Evolutionary conservation across 2,888 invertebrate genomes (phyloP), one percentile per base, ranked within the genome.

Genomic region (Phyllotreta striolata): DNA sequence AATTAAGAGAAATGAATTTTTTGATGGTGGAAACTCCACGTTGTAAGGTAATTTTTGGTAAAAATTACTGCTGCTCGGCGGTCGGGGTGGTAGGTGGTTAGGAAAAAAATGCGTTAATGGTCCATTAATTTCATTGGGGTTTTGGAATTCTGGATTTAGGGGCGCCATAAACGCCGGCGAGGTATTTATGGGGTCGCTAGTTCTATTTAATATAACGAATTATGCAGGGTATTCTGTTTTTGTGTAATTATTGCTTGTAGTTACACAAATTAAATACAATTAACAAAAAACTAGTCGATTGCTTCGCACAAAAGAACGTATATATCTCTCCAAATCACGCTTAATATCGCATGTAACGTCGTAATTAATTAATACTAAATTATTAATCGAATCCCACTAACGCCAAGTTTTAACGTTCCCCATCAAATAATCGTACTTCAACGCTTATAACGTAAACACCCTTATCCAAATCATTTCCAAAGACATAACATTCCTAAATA

Each of bases 91-190:
- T 13, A 6, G n/a, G 13, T n/a, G 37, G 56, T 57, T 13, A 46
- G 37, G 37, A 55, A 56, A 56, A 62, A 62, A 62, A 56, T 46
- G 57, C 43, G 56, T 55, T 62, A 62, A 56, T 62, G 38, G 56
- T 55, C 62, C 62, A 62, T 62, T 62, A 62, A 62, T 62, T 62
- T 13, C 47, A 62, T 51, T 56, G 56, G 62, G 51, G 56, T 62
- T 62, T 62, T 56, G 62, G 56, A 51, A 41, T 62, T 56, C 62
- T 49, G 41, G 51, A 56, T 62, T 56, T 43, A 56, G 56, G 38
- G 46, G 51, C 24, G 46, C 55, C 62, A 56, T 62, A 62, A 62
- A 62, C 47, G 62, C 47, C 56, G 39, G 12, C 41, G 40, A 37
- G 34, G 49, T 56, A 62, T 62, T 56, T 62, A 62, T 62, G 56